These are phyloP conservation scores for Panulirus ornatus DNA, from an alignment of 1,140 invertebrate species.

Conservation along the genomic window DNA sequence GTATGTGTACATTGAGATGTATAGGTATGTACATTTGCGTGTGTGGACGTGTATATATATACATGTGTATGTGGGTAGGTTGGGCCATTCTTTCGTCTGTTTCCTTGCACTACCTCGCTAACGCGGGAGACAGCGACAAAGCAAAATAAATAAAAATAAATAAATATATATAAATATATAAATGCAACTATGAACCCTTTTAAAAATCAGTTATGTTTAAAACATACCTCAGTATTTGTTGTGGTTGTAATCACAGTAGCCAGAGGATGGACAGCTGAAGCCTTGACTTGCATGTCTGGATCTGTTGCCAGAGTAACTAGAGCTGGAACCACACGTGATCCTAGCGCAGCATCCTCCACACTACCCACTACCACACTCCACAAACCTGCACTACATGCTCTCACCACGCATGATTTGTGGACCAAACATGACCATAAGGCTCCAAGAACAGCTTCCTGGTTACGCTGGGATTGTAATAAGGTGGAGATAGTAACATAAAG, in stretches of 20 bases:
- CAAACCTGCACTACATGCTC: slow-evolving; percentile 80
- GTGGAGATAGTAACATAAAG: slow-evolving; percentile 65
- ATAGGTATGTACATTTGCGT: no score
- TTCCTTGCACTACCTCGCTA: no score
- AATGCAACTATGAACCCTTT: no score
- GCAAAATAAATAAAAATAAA: no score
- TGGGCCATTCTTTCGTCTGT: no score
- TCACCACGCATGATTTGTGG: slow-evolving; percentile 48
- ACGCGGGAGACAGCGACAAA: no score
- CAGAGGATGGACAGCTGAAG: slow-evolving; percentile 83
- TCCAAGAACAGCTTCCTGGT: slow-evolving; percentile 74
- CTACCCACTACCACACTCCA: slow-evolving; percentile 82
- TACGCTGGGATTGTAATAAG: slow-evolving; percentile 79
- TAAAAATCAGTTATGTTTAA: no score
- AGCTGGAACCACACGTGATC: slow-evolving; percentile 83
- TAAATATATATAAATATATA: no score
- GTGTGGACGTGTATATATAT: no score
- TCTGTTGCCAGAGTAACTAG: slow-evolving; percentile 86
- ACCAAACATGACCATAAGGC: slow-evolving; percentile 66
- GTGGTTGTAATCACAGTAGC: slow-evolving; percentile 77
- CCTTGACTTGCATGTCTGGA: slow-evolving; percentile 80
- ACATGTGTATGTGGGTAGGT: no score
- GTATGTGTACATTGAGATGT: no score
- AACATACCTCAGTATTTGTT: slow-evolving; percentile 33
- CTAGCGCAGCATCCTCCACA: slow-evolving; percentile 82